These are phyloP conservation scores for Agelas oroides DNA, from an alignment of 37 sponge, comb jelly and placozoan genomes.

Conservation along the genomic window DNA sequence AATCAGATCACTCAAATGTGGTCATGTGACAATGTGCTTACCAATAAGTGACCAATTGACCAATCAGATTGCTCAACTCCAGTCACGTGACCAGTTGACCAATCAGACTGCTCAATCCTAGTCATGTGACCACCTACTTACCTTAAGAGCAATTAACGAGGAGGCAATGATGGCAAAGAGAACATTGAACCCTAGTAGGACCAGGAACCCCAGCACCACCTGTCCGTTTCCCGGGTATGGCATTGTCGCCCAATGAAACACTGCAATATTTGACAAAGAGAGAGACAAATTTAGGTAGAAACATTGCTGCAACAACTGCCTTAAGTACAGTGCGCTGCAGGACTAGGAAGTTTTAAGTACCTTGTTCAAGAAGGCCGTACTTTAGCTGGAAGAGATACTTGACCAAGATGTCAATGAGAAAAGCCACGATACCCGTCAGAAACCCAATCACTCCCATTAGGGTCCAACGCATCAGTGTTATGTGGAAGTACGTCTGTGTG, in stretches of 20 bases:
- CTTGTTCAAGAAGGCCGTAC: constrained; percentile 42
- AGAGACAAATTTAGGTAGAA: too few relatives aligned
- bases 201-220: constrained; percentile 57
- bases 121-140: constrained; percentile 13
- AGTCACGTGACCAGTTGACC: too few relatives aligned
- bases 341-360: too few relatives aligned
- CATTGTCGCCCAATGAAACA: too few relatives aligned
- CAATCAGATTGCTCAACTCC: too few relatives aligned
- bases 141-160: constrained; percentile 67
- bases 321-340: too few relatives aligned
- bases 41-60: too few relatives aligned
- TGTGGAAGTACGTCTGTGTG: constrained; percentile 54
- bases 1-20: too few relatives aligned
- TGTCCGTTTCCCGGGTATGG: constrained; percentile 29
- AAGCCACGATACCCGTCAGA: constrained; percentile 79
- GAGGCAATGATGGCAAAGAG: constrained; percentile 71
- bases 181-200: constrained; percentile 71
- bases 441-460: constrained; percentile 82
- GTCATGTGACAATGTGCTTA: too few relatives aligned
- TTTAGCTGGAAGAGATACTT: constrained; percentile 60
- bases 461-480: constrained; percentile 71
- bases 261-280: too few relatives aligned
- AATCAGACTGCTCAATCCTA: too few relatives aligned
- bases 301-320: too few relatives aligned
- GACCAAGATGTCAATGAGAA: constrained; percentile 82